These are phyloP conservation scores for Drosophila lini DNA, from an alignment of 1,140 invertebrate genomes.

Conservation along the genomic window DNA sequence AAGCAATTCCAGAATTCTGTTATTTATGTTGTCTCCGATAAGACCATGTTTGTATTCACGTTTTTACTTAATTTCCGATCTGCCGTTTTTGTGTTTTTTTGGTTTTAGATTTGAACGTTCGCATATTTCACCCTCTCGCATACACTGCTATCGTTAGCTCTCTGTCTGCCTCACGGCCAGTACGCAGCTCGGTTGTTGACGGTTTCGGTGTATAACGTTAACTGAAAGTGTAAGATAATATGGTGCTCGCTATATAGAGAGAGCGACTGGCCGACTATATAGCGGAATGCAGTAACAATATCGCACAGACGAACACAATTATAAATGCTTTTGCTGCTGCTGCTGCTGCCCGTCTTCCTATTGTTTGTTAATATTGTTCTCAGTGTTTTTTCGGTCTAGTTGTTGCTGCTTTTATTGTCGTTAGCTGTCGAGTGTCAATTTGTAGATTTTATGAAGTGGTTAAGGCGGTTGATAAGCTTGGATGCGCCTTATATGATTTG, in stretches of 20 bases:
- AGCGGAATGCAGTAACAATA: slow-evolving; percentile 44
- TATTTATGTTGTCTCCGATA: slow-evolving; percentile 69
- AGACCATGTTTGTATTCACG: slow-evolving; percentile 44
- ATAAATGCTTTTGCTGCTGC: slow-evolving; percentile 26
- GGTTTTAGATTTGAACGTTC: slow-evolving; percentile 38
- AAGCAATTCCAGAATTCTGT: slow-evolving; percentile 42
- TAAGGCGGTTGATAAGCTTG: slow-evolving; percentile 31
- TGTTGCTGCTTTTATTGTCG: slow-evolving; percentile 35
- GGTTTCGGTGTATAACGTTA: slow-evolving; percentile 66
- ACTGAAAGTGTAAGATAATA: slow-evolving; percentile 77
- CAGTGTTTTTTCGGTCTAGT: slow-evolving; percentile 32
- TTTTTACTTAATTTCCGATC: slow-evolving; percentile 62
- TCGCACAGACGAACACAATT: slow-evolving; percentile 35
- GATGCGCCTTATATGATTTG: slow-evolving; percentile 12
- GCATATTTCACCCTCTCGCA: slow-evolving; percentile 4
- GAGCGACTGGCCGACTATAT: slow-evolving; percentile 13
- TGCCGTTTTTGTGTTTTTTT: slow-evolving; percentile 28
- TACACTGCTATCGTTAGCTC: slow-evolving; percentile 8
- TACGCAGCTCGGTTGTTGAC: slow-evolving; percentile 39
- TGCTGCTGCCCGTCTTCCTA: slow-evolving; percentile 24
- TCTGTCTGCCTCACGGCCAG: slow-evolving; percentile 1
- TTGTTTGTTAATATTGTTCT: slow-evolving; percentile 13
- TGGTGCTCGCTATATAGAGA: slow-evolving; percentile 53
- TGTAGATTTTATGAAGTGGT: slow-evolving; percentile 35
- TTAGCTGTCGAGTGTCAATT: slow-evolving; percentile 48